These are phyloP conservation scores for Cheirogaleus major DNA, from an alignment of 2,797 vertebrate species.

Conservation along the genomic window DNA sequence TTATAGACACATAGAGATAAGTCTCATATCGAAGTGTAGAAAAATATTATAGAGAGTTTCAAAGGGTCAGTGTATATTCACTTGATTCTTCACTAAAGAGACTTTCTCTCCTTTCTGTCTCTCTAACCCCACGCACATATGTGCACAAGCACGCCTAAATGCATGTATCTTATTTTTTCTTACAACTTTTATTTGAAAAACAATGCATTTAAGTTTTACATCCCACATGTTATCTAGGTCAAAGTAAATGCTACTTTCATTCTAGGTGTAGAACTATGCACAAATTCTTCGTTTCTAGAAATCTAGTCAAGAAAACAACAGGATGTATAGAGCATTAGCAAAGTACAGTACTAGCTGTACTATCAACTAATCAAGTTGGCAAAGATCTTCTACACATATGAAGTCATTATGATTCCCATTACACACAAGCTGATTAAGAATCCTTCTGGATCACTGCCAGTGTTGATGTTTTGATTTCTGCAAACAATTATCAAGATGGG, in stretches of 20 bases:
- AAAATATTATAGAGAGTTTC: background rate
- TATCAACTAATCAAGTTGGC: background rate
- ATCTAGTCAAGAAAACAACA: background rate
- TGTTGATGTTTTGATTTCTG: background rate
- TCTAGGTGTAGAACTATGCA: background rate
- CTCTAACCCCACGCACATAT: background rate
- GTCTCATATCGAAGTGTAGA: background rate
- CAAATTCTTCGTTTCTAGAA: background rate
- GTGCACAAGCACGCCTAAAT: background rate
- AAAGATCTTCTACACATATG: background rate
- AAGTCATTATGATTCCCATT: background rate
- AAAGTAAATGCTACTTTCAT: background rate
- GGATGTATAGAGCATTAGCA: background rate
- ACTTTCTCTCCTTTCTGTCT: background rate
- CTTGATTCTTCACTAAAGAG: background rate
- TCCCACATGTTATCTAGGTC: background rate
- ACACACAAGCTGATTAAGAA: background rate
- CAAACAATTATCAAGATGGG: background rate
- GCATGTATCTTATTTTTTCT: background rate
- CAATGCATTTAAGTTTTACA: constrained; percentile 19
- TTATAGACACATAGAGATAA: background rate
- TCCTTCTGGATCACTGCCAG: background rate
- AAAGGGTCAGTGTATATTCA: background rate
- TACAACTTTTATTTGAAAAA: constrained; percentile 58
- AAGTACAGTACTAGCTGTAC: background rate